Evolutionary conservation across 2,113 vertebrate genomes (phyloP).

Genomic region (Pteropus alecto): DNA sequence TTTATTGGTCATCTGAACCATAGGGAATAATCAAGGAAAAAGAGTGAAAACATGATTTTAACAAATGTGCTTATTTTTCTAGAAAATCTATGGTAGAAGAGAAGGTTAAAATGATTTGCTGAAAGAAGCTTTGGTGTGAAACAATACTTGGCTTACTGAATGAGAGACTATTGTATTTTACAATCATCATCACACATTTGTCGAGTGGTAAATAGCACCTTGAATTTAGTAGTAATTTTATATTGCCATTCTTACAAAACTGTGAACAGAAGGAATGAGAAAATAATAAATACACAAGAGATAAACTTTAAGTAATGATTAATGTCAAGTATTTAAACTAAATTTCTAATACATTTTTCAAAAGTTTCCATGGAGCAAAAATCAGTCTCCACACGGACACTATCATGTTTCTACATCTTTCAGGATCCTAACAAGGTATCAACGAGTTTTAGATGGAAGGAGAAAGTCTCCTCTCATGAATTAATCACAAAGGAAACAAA

Average conservation of each 20-base stretch:
- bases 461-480: slow-evolving; percentile 63
- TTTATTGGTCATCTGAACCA: neutral
- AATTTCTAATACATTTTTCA: slow-evolving; percentile 12
- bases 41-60: neutral
- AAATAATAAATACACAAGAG: neutral
- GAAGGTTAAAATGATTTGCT: slow-evolving; percentile 11
- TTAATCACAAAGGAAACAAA: slow-evolving; percentile 72
- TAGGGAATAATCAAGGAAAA: neutral
- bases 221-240: slow-evolving; percentile 22
- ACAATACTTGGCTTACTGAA: neutral
- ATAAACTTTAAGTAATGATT: neutral
- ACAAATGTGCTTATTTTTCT: neutral
- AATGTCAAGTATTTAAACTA: slow-evolving; percentile 21
- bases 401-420: slow-evolving; percentile 28
- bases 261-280: neutral
- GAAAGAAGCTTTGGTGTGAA: neutral
- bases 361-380: neutral
- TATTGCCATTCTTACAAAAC: neutral
- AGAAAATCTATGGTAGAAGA: neutral
- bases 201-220: neutral
- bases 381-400: neutral
- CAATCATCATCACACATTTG: neutral
- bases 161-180: neutral
- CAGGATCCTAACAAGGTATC: slow-evolving; percentile 28
- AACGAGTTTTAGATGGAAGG: slow-evolving; percentile 61